Conservation (phyloP, 1,140 invertebrate genomes). For the Tribolium madens region DNA sequence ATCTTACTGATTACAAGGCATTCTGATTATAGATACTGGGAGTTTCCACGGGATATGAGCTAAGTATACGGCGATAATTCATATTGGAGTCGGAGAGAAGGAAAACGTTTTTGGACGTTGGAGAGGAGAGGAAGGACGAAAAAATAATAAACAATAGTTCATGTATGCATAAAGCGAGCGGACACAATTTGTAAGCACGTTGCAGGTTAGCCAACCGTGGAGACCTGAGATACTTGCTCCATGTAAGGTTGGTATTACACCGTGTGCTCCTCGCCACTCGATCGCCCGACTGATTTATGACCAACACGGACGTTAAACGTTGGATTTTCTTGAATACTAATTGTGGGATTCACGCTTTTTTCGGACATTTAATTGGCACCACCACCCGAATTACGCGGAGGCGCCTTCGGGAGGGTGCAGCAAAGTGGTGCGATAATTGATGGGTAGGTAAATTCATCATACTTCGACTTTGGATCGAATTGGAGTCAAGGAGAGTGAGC, state of each 20-base stretch:
- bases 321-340: conserved; percentile 54
- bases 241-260: conserved; percentile 57
- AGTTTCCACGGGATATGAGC: conserved; percentile 46
- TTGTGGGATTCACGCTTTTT: conserved; percentile 53
- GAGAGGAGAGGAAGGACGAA: conserved; percentile 48
- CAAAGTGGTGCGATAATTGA: conserved; percentile 42
- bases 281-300: conserved; percentile 54
- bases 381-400: conserved; percentile 22
- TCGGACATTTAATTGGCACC: conserved; percentile 11
- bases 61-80: conserved; percentile 58
- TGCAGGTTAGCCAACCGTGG: conserved; percentile 60
- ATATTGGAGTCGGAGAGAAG: conserved; percentile 55
- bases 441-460: too few species aligned
- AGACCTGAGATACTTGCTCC: conserved; percentile 59
- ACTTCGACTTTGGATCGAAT: neutral
- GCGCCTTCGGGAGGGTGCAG: neutral
- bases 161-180: conserved; percentile 64
- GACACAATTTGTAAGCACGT: conserved; percentile 64
- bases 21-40: conserved; percentile 29
- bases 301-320: conserved; percentile 26
- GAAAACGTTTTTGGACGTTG: conserved; percentile 32
- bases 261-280: conserved; percentile 53
- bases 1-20: conserved; percentile 10
- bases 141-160: conserved; percentile 65
- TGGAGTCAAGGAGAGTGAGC: neutral